Percentiles rank a stretch among this genome's conserved stretches.
Conservation (phyloP, 2,797 vertebrate genomes). For the Peromyscus melanophrys region DNA sequence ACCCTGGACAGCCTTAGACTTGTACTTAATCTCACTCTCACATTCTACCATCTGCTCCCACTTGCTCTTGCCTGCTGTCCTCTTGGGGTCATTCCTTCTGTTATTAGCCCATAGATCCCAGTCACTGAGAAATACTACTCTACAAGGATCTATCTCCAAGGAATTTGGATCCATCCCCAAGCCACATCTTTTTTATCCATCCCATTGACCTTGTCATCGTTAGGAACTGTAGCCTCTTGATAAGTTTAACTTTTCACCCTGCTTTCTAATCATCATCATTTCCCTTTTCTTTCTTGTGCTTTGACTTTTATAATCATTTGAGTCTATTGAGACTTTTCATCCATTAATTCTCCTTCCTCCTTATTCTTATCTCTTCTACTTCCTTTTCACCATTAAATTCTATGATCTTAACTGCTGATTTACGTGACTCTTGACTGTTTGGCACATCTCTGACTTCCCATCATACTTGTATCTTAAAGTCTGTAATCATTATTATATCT, state of each 20-base stretch:
- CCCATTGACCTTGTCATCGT: conserved; percentile 14
- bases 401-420: not conserved
- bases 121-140: conserved; percentile 3
- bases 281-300: not conserved
- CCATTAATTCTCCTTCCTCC: not conserved
- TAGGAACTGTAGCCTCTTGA: not conserved
- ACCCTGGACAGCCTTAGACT: not conserved
- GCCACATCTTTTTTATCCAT: not conserved
- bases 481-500: not conserved
- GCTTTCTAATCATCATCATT: not conserved
- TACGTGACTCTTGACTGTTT: not conserved
- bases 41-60: not conserved
- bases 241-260: not conserved
- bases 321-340: not conserved
- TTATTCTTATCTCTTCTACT: not conserved
- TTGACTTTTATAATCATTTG: not conserved
- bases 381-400: conserved; percentile 37
- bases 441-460: not conserved
- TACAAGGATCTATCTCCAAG: not conserved
- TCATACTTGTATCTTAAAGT: not conserved
- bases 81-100: not conserved
- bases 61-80: conserved; percentile 8
- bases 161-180: not conserved
- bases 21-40: not conserved
- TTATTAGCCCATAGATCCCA: not conserved